phyloP scores from a whole-genome alignment of 2,797 vertebrate species.

The Sphaeramia orbicularis region DNA sequence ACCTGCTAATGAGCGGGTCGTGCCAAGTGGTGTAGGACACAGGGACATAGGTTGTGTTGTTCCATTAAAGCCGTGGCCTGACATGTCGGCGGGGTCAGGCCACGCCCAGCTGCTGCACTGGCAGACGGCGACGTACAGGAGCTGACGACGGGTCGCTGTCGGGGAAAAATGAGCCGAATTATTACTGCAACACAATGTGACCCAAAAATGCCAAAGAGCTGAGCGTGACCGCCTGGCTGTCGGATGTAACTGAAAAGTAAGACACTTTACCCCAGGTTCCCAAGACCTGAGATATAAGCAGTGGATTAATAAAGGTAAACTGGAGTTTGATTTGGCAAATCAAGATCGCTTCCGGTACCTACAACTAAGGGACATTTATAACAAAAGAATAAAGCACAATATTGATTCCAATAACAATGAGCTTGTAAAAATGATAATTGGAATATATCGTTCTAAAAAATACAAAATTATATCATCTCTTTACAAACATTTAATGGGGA shows the following conservation, averaged over 20 bases:
- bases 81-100: conserved; percentile 45
- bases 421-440: no score
- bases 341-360: no score
- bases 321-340: no score
- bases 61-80: conserved; percentile 58
- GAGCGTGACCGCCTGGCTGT: not conserved
- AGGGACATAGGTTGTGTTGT: conserved; percentile 63
- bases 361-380: no score
- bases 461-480: no score
- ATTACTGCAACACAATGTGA: not conserved
- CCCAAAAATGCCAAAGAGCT: not conserved
- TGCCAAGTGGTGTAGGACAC: conserved; percentile 75
- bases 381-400: no score
- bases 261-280: no score
- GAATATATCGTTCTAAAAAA: no score
- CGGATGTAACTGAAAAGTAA: not conserved
- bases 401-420: no score
- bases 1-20: conserved; percentile 74
- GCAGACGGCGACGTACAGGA: conserved; percentile 12
- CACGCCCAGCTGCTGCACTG: conserved; percentile 50
- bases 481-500: no score
- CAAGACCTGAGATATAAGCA: no score
- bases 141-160: not conserved
- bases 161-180: not conserved
- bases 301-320: no score